Conservation (phyloP, 2,888 invertebrate genomes). For the Hyposoter didymator region DNA sequence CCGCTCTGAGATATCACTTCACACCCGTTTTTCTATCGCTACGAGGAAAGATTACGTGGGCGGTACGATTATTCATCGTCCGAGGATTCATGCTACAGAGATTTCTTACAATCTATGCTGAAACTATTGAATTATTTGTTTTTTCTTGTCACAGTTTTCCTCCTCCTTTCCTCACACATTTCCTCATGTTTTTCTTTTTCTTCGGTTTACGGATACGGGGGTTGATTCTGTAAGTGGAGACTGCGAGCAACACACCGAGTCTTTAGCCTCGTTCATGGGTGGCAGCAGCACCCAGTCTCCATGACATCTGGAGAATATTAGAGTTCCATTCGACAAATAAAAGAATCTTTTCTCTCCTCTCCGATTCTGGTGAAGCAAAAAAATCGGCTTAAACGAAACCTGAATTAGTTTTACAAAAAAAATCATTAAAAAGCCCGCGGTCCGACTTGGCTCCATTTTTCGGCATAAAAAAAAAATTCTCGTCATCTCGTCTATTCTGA, state of each 20-base stretch:
- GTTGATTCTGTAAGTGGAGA: slow-evolving; percentile 58
- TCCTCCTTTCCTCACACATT: slow-evolving; percentile 31
- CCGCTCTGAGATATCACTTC: slow-evolving; percentile 29
- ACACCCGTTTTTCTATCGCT: slow-evolving; percentile 38
- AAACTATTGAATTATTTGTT: slow-evolving; percentile 41
- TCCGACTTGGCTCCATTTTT: not conserved
- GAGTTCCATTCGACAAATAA: slow-evolving; percentile 27
- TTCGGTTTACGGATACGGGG: slow-evolving; percentile 38
- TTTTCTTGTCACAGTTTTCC: slow-evolving; percentile 37
- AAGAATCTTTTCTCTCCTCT: not conserved
- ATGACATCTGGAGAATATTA: slow-evolving; percentile 71
- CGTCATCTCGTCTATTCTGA: not conserved
- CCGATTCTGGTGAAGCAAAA: not conserved
- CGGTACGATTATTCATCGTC: slow-evolving; percentile 1
- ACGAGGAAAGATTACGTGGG: not conserved
- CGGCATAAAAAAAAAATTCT: not conserved
- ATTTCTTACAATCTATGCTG: slow-evolving; percentile 37
- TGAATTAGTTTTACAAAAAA: not conserved
- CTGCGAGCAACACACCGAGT: slow-evolving; percentile 22
- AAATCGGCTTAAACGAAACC: not conserved
- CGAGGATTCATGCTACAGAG: not conserved
- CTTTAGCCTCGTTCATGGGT: slow-evolving; percentile 49
- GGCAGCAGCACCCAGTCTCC: slow-evolving; percentile 47
- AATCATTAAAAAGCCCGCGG: not conserved
- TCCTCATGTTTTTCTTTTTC: slow-evolving; percentile 51